Conservation (phyloP, 2,113 vertebrate genomes). For the Pipra filicauda region DNA sequence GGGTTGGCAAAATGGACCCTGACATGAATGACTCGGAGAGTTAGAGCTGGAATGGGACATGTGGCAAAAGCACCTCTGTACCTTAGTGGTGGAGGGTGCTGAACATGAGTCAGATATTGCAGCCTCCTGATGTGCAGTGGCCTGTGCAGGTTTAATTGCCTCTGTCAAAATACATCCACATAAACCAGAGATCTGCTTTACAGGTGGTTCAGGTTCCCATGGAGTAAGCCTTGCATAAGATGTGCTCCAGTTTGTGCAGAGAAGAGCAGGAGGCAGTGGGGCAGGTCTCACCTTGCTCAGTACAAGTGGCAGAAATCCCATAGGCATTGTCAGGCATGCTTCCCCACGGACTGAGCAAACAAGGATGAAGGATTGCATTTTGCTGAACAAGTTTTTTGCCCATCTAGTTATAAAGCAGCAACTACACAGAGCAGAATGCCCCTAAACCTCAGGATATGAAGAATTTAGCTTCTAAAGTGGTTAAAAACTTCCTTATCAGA, state of each 20-base stretch:
- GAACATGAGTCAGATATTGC: fast-evolving
- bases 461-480: not conserved
- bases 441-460: not conserved
- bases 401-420: not conserved
- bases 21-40: fast-evolving
- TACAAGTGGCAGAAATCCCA: not conserved
- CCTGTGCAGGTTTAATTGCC: not conserved
- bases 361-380: not conserved
- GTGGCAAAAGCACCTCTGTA: not conserved
- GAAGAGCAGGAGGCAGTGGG: not conserved
- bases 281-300: not conserved
- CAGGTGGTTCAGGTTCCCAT: not conserved
- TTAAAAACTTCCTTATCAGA: not conserved
- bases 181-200: not conserved
- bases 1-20: not conserved
- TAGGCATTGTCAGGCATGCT: not conserved
- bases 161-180: not conserved
- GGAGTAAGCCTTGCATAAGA: not conserved
- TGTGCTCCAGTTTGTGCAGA: not conserved
- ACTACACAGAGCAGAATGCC: not conserved
- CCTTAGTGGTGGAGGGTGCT: not conserved
- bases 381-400: not conserved
- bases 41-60: not conserved
- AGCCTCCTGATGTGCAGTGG: not conserved
- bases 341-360: not conserved